Conservation (phyloP, 1,140 invertebrate genomes). For the Brachionus plicatilis region DNA sequence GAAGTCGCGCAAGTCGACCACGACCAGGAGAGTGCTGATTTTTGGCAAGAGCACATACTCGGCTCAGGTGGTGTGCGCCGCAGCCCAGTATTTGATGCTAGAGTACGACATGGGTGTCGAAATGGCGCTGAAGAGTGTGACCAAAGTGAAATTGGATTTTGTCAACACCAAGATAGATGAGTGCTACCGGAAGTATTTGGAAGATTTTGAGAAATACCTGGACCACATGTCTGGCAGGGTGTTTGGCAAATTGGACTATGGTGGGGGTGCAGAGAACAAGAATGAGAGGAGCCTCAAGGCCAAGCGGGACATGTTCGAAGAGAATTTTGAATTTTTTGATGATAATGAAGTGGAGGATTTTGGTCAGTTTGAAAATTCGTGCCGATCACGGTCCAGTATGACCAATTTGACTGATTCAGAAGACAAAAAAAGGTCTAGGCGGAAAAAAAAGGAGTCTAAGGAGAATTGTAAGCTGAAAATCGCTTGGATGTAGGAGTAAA, state of each 20-base stretch:
- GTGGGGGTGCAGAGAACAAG: background rate
- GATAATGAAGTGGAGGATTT: background rate
- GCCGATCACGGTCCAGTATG: background rate
- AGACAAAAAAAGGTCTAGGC: background rate
- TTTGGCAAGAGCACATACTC: background rate
- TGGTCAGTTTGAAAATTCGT: background rate
- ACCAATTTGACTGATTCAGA: background rate
- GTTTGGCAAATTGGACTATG: background rate
- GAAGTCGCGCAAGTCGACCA: background rate
- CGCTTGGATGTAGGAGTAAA: background rate
- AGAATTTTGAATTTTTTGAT: conserved; percentile 1
- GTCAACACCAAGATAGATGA: background rate
- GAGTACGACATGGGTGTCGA: conserved; percentile 30
- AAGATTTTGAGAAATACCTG: conserved; percentile 15
- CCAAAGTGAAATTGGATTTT: background rate
- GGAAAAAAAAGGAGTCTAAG: background rate
- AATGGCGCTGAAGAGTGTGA: background rate
- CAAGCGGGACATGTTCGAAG: background rate
- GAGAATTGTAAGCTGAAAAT: background rate
- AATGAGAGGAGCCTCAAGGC: background rate
- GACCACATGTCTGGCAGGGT: background rate
- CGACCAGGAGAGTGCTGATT: background rate
- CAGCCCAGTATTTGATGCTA: conserved; percentile 31
- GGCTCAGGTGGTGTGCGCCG: background rate
- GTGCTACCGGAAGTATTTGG: conserved; percentile 6